Base-by-base conservation (phyloP, 2,888 invertebrate genomes). In the Drosophila lacicola region DNA sequence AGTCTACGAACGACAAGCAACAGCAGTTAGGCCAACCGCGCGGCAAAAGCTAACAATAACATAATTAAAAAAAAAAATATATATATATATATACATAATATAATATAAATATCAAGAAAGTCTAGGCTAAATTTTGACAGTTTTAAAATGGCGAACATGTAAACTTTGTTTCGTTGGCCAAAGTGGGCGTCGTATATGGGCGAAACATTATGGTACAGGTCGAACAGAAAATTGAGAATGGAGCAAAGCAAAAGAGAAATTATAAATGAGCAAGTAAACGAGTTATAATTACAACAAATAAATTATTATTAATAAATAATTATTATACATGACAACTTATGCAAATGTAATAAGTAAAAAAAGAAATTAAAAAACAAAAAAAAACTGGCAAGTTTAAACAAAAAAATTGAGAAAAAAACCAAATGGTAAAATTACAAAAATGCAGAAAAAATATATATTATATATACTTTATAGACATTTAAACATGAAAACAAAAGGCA, bases 371-470 rank as follows among this genome's bases (percentile, higher is more conserved):
- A 74, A 71, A 77, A 70, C 39, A 54, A 56, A 50, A 55, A 67
- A 65, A 70, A 78, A 77, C 74, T 79, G 74, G 71, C 75, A 85
- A 86, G 74, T 74, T 78, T 72, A 87, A 71, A 47, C 74, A 53
- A 63, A 61, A 69, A 71, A 63, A 77, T 58, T 36, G 56, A 64
- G 58, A 67, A 57, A 61, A 63, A 74, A 75, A 70, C 55, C 25
- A 82, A 74, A 78, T 69, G 56, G 47, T 67, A 82, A 82, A 50
- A 73, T 73, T 67, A 80, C 67, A 82, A 81, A 72, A 86, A 86
- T 70, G 84, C 88, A 83, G 83, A 83, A 88, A 88, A 88, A 82
- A 89, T 89, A 89, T 89, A 84, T 89, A 84, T 84, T 84, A 84
- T 84, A 84, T 84, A 84, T 84, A 84, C 84, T 84, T 84, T 84